Evolutionary conservation across 2,113 vertebrate genomes (phyloP).

Genomic region (Python bivittatus): DNA sequence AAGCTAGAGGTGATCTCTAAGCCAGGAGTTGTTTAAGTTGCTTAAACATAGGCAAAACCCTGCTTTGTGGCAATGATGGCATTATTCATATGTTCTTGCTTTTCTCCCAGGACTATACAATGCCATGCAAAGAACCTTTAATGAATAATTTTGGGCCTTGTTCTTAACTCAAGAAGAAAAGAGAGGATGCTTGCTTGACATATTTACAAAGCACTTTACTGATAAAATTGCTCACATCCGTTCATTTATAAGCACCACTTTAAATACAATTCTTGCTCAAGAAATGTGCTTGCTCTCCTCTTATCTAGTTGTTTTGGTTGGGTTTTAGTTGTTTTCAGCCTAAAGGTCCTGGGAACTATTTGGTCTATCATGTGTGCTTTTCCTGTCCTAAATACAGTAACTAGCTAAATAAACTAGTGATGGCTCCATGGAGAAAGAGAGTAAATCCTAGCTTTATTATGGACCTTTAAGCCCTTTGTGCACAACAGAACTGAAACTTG

Average conservation of each 20-base stretch:
- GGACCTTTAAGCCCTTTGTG: neutral
- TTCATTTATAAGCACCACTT: neutral
- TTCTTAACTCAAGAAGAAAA: neutral
- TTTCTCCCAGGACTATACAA: neutral
- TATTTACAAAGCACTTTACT: constrained; percentile 7
- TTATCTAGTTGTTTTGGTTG: neutral
- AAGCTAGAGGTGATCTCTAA: neutral
- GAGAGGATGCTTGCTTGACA: neutral
- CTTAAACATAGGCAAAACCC: neutral
- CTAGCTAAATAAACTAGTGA: neutral
- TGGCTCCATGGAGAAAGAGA: neutral
- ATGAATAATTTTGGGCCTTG: neutral
- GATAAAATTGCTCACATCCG: neutral
- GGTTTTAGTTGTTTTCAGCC: neutral
- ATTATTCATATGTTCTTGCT: neutral
- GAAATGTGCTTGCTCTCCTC: neutral
- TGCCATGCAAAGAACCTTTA: neutral
- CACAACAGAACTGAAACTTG: neutral
- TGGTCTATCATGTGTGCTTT: neutral
- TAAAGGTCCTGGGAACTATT: neutral
- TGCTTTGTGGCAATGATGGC: neutral
- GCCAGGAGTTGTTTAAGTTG: neutral
- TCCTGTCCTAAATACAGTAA: neutral
- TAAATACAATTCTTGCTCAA: neutral
- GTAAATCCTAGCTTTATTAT: neutral